Percentiles rank a stretch among this genome's conserved stretches.
Evolutionary conservation across 2,113 vertebrate genomes (phyloP).

Genomic region (Thunnus maccoyii): DNA sequence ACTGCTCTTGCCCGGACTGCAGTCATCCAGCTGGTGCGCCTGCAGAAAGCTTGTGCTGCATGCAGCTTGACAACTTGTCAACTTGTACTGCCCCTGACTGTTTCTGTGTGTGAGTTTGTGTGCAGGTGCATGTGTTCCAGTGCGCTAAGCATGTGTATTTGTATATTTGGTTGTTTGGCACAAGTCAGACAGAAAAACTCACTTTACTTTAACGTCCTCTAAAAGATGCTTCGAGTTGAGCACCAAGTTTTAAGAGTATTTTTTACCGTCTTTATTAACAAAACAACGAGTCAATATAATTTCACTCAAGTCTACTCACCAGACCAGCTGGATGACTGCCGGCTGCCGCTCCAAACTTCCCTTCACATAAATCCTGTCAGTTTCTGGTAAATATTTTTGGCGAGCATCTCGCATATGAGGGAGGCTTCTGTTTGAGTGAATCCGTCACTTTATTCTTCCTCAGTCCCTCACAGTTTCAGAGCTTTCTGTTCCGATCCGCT

Average conservation of each 20-base stretch:
- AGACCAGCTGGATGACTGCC: constrained; percentile 62
- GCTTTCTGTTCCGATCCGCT: constrained; percentile 39
- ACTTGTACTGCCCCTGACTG: constrained; percentile 23
- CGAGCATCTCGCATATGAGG: constrained; percentile 56
- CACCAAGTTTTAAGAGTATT: constrained; percentile 55
- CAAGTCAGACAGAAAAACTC: constrained; percentile 16
- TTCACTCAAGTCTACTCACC: constrained; percentile 69
- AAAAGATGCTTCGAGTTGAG: constrained; percentile 1
- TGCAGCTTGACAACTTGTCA: constrained; percentile 60
- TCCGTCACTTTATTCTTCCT: constrained; percentile 43
- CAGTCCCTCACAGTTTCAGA: constrained; percentile 38
- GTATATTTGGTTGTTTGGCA: constrained; percentile 41
- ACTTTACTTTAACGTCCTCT: neutral
- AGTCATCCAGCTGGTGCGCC: constrained; percentile 56
- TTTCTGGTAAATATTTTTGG: constrained; percentile 36
- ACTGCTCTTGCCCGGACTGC: constrained; percentile 73
- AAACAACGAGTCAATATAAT: neutral
- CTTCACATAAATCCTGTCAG: constrained; percentile 67
- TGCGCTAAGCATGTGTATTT: constrained; percentile 23
- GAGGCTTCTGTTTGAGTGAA: constrained; percentile 31
- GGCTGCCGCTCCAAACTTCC: constrained; percentile 70
- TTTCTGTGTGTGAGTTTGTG: neutral
- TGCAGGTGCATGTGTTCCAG: neutral
- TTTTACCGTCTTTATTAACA: neutral
- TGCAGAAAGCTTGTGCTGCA: constrained; percentile 51